These are phyloP conservation scores for Numida meleagris DNA, from an alignment of 2,113 vertebrate species.

Conservation along the genomic window DNA sequence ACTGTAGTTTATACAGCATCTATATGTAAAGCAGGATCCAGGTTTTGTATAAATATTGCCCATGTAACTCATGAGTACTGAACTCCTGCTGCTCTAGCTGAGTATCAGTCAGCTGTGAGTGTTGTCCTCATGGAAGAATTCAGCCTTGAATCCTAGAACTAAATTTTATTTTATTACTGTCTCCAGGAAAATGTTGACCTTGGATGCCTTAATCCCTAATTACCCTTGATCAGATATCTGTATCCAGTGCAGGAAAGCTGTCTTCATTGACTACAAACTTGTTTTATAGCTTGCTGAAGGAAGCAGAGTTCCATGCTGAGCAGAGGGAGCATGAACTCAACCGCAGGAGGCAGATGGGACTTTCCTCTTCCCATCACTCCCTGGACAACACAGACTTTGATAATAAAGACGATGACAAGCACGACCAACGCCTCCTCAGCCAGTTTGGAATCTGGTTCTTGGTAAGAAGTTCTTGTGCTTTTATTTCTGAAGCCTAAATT, in stretches of 20 bases:
- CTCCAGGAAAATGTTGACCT: neutral
- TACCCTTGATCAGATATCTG: neutral
- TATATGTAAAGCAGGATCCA: accelerated
- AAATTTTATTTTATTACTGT: neutral
- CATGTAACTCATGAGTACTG: accelerated
- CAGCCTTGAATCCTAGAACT: neutral
- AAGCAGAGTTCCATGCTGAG: constrained; percentile 97
- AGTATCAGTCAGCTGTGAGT: neutral
- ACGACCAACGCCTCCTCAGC: constrained; percentile 96
- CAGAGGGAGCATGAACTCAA: constrained; percentile 95
- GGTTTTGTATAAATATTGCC: neutral
- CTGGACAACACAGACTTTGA: constrained; percentile 97
- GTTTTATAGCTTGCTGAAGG: constrained; percentile 89
- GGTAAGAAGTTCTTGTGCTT: constrained; percentile 74
- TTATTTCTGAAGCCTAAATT: neutral
- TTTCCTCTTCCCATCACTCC: constrained; percentile 95
- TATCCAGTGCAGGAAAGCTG: neutral
- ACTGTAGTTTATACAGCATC: accelerated
- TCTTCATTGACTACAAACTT: neutral
- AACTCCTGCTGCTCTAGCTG: neutral
- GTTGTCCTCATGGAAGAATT: neutral
- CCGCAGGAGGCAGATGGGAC: constrained; percentile 93
- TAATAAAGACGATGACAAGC: constrained; percentile 98
- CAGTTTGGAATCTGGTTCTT: constrained; percentile 99
- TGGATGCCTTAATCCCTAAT: neutral